Evolutionary conservation across 2,113 vertebrate species (phyloP).

Genomic region (Urocynchramus pylzowi): DNA sequence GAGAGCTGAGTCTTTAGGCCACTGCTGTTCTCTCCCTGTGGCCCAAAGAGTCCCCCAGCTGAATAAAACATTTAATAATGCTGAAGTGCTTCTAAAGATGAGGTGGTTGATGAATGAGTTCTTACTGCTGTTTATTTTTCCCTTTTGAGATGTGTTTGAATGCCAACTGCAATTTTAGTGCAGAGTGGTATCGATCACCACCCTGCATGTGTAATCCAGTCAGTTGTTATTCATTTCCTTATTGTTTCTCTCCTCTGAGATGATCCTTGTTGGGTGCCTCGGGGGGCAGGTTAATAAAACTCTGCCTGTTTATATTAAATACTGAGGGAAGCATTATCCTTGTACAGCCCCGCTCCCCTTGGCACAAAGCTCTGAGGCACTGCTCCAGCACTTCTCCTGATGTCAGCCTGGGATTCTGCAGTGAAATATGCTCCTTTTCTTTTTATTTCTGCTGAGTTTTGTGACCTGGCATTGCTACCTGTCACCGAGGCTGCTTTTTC

Average conservation of each 20-base stretch:
- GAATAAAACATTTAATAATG: background rate
- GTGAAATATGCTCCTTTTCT: background rate
- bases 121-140: background rate
- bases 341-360: background rate
- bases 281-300: conserved; percentile 12
- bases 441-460: background rate
- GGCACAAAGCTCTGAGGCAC: background rate
- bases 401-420: background rate
- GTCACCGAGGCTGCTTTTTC: background rate
- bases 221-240: conserved; percentile 12
- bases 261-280: background rate
- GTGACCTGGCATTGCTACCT: background rate
- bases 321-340: background rate
- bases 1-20: background rate
- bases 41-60: background rate
- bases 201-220: background rate
- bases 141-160: background rate
- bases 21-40: background rate
- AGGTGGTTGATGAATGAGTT: background rate
- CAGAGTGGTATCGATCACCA: conserved; percentile 31
- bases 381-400: background rate
- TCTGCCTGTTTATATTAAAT: background rate
- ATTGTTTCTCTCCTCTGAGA: background rate
- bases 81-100: background rate
- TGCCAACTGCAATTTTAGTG: background rate